A percentile compares a stretch with the other conserved stretches of the same genome.
Evolutionary conservation across 2,797 vertebrate species (phyloP).

Genomic region (Coracias cyanogaster): DNA sequence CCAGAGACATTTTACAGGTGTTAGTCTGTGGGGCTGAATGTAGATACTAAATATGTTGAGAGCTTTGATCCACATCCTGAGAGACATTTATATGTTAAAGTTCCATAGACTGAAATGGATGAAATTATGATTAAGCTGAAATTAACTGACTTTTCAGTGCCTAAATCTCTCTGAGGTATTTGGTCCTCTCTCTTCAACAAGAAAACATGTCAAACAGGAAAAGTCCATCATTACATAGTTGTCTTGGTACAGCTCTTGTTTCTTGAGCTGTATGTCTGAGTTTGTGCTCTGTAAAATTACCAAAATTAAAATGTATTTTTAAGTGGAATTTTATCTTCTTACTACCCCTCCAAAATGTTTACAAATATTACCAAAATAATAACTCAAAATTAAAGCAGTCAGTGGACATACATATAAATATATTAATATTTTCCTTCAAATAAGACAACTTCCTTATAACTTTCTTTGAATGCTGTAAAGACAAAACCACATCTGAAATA

Average conservation of each 20-base stretch:
- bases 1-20: background rate
- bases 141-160: background rate
- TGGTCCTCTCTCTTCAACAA: background rate
- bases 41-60: background rate
- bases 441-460: background rate
- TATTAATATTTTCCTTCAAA: background rate
- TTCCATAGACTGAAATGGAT: background rate
- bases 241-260: background rate
- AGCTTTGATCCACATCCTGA: background rate
- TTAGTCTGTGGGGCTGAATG: background rate
- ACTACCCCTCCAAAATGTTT: background rate
- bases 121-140: background rate
- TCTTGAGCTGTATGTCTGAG: background rate
- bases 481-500: background rate
- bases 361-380: background rate
- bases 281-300: background rate
- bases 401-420: background rate
- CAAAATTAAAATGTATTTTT: background rate
- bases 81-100: background rate
- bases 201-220: background rate
- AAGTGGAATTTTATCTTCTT: background rate
- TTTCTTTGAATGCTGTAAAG: background rate
- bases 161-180: background rate
- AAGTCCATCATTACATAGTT: background rate
- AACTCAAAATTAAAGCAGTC: background rate